Percentiles rank a stretch among this genome's conserved stretches.
These are phyloP conservation scores for Equus quagga DNA, from an alignment of 2,113 vertebrate genomes.

Conservation along the genomic window DNA sequence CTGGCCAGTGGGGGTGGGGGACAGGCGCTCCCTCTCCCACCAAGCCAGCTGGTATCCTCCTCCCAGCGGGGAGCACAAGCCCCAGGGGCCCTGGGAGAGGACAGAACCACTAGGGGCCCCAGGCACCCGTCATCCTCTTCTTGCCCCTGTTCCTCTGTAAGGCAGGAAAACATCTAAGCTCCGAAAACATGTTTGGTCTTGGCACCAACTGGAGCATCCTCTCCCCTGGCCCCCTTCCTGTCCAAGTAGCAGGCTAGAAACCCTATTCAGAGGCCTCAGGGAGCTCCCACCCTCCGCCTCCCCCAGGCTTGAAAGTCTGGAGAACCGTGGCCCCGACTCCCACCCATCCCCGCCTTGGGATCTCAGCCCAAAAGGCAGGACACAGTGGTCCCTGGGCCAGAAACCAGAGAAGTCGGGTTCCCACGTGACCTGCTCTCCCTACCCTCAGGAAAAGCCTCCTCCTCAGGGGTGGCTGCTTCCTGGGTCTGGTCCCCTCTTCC, in stretches of 20 bases:
- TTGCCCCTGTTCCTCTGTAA: background rate
- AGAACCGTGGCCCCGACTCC: too few relatives aligned
- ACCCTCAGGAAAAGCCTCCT: background rate
- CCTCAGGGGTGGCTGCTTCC: background rate
- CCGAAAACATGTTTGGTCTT: background rate
- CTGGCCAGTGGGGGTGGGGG: background rate
- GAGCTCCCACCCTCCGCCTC: background rate
- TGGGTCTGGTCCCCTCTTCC: accelerated
- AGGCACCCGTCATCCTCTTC: background rate
- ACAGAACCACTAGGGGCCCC: background rate
- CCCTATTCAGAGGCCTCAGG: background rate
- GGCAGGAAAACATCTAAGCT: background rate
- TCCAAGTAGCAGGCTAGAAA: background rate
- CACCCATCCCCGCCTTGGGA: background rate
- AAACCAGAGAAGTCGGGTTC: background rate
- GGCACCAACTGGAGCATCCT: background rate
- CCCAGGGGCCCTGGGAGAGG: background rate
- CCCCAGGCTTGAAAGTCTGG: background rate
- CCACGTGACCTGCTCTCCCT: background rate
- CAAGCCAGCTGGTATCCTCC: background rate
- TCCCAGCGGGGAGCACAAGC: background rate
- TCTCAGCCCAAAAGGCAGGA: background rate
- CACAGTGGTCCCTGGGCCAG: background rate
- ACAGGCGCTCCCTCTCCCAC: background rate
- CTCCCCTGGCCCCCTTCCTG: background rate